Base-by-base conservation (phyloP, 2,888 invertebrate genomes). In the Cactoblastis cactorum region DNA sequence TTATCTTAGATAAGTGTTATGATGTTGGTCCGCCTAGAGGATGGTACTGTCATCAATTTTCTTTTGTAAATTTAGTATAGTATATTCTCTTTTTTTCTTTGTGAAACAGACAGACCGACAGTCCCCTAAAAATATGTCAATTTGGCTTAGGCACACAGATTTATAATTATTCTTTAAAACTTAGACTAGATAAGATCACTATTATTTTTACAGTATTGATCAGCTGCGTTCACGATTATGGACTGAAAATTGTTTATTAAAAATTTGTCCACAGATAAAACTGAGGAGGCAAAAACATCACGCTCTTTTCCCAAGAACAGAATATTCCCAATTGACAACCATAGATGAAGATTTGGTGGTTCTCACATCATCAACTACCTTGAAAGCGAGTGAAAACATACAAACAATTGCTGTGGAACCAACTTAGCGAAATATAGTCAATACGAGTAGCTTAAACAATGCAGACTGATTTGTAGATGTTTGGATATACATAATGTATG, bases 391-490 rank as follows among this genome's bases (percentile, higher is more conserved):
- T 55, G 61, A 51, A 51, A 51, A 34, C 38, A 41, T 65, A 69
- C 63, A 69, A 64, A 70, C 61, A 56, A 67, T 69, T 58, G 71
- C 66, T 57, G 68, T 83, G 69, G 87, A 87, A 77, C 83, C 82
- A 72, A 85, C 85, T 73, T 87, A 87, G 81, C 73, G 77, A 80
- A 70, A 73, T 71, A 57, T 73, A 67, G 67, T 77, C 71, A 71
- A 78, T 75, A 71, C 65, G 64, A 73, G 71, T 81, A 81, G 77
- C 70, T 65, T 76, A 76, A 80, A 83, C 76, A 83, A 77, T 71
- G 81, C 87, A 85, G 88, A 88, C 88, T 88, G 88, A 88, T 84
- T 82, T 73, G 73, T 88, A 86, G 82, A 77, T 63, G 77, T 76
- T 80, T 77, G 71, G 73, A 77, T 71, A 67, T 67, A 68, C 65